Conservation (phyloP, 2,113 vertebrate genomes). For the Cariama cristata region DNA sequence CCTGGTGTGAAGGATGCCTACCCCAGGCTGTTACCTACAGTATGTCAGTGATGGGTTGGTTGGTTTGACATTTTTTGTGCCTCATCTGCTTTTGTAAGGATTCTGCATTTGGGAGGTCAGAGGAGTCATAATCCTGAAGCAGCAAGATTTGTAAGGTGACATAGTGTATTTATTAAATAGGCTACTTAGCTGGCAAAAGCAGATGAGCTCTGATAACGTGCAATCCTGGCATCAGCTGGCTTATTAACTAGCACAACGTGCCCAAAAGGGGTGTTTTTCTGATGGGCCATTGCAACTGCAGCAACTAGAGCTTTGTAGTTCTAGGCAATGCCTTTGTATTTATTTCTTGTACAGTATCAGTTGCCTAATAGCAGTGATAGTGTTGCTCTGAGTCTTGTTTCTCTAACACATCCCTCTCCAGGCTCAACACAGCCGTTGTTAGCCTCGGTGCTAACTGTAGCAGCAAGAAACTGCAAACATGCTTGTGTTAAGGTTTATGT, state of each 20-base stretch:
- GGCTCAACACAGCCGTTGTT: not conserved
- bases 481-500: not conserved
- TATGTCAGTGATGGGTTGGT: not conserved
- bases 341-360: not conserved
- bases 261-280: not conserved
- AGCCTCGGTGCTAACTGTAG: not conserved
- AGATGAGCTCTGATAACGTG: not conserved
- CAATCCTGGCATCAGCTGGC: not conserved
- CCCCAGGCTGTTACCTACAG: not conserved
- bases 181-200: conserved; percentile 9
- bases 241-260: not conserved
- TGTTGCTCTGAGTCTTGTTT: not conserved
- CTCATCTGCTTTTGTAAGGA: not conserved
- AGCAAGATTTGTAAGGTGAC: not conserved
- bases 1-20: not conserved
- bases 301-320: not conserved
- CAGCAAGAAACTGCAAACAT: not conserved
- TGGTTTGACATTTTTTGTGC: not conserved
- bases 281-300: not conserved
- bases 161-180: not conserved
- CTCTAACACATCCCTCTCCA: not conserved
- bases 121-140: not conserved
- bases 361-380: not conserved
- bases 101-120: not conserved
- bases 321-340: not conserved